Percentiles rank a stretch among this genome's conserved stretches.
Conservation (phyloP, 2,797 vertebrate species). For the Lepilemur septentrionalis region DNA sequence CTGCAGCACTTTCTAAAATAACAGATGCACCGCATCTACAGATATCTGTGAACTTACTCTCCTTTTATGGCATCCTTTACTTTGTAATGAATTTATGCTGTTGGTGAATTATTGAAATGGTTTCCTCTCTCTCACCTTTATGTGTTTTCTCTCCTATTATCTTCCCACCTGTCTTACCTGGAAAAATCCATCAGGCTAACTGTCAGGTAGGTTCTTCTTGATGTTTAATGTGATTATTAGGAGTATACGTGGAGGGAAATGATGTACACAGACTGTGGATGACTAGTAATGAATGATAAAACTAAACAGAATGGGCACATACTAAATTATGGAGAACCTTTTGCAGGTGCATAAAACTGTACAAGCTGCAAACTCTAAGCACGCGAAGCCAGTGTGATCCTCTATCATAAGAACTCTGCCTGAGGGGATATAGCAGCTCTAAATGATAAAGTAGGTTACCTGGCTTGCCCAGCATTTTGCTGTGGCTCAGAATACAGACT, state of each 20-base stretch:
- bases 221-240: neutral
- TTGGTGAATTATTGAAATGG: neutral
- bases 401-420: neutral
- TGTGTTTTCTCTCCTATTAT: constrained; percentile 70
- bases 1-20: neutral
- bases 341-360: neutral
- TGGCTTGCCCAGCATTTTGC: neutral
- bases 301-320: neutral
- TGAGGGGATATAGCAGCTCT: neutral
- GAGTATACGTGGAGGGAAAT: neutral
- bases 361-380: neutral
- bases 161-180: constrained; percentile 45
- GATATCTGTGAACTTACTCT: neutral
- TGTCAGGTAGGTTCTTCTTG: constrained; percentile 77
- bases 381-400: neutral
- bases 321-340: neutral
- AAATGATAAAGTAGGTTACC: neutral
- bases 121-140: constrained; percentile 51
- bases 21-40: rapidly evolving
- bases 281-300: neutral
- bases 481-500: neutral
- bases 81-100: constrained; percentile 23
- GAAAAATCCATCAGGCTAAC: constrained; percentile 77
- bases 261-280: neutral
- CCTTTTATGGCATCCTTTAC: neutral